Conservation (phyloP, 2,113 vertebrate genomes). For the Australoheros scitulus region DNA sequence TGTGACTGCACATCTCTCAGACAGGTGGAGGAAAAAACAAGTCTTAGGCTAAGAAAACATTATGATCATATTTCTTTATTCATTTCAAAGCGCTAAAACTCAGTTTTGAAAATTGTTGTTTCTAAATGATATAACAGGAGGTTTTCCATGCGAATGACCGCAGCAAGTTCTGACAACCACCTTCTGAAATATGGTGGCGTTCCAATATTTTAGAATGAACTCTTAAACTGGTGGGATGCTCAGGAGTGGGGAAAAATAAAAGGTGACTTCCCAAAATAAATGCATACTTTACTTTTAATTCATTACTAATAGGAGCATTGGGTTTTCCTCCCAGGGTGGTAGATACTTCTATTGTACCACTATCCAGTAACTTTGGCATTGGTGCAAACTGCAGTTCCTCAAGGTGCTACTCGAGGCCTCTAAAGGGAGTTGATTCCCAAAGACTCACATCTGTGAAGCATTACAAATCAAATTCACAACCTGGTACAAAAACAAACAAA, state of each 20-base stretch:
- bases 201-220: neutral
- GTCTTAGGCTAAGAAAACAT: neutral
- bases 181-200: neutral
- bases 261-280: too few relatives aligned
- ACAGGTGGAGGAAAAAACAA: neutral
- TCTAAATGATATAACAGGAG: neutral
- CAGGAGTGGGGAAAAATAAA: neutral
- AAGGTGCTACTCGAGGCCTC: too few relatives aligned
- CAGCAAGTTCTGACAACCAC: neutral
- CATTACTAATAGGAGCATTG: too few relatives aligned
- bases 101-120: neutral
- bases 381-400: too few relatives aligned
- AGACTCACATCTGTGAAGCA: too few relatives aligned
- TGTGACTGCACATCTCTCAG: neutral
- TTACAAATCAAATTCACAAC: too few relatives aligned
- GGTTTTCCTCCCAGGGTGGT: too few relatives aligned
- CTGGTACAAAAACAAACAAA: too few relatives aligned
- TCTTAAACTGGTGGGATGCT: neutral
- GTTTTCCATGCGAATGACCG: neutral
- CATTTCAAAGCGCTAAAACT: neutral
- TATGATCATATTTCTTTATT: neutral
- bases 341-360: too few relatives aligned
- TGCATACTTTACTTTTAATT: too few relatives aligned
- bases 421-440: too few relatives aligned
- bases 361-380: too few relatives aligned